phyloP scores from a whole-genome alignment of 1,140 invertebrate genomes.

The Hermetia illucens region DNA sequence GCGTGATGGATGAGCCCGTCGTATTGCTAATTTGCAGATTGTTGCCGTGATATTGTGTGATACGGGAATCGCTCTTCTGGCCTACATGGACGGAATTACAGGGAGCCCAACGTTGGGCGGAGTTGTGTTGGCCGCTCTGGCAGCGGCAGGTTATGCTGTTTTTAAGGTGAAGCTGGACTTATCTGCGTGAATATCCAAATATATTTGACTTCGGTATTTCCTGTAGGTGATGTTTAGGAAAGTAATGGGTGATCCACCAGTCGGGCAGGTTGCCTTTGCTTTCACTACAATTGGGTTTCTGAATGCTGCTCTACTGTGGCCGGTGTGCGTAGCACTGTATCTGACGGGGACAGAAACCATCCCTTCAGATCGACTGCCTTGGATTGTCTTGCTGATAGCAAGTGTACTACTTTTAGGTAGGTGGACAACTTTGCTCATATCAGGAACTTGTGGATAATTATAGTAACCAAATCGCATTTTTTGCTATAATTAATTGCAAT shows the following conservation, averaged over 20 bases:
- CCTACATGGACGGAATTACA: constrained; percentile 91
- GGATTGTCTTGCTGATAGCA: constrained; percentile 61
- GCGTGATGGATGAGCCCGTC: too few relatives aligned
- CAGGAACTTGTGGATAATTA: too few relatives aligned
- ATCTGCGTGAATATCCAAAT: not conserved
- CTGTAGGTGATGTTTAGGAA: constrained; percentile 74
- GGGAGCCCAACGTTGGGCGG: constrained; percentile 77
- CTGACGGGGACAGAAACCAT: constrained; percentile 71
- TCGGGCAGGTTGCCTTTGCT: constrained; percentile 75
- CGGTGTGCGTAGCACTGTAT: constrained; percentile 66
- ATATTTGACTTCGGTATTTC: constrained; percentile 6
- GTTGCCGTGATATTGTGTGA: constrained; percentile 89
- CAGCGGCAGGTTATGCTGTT: constrained; percentile 79
- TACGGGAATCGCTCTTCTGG: constrained; percentile 82
- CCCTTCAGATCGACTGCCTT: constrained; percentile 61
- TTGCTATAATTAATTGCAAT: too few relatives aligned
- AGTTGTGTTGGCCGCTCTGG: constrained; percentile 76
- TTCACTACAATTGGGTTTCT: constrained; percentile 74
- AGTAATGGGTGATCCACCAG: constrained; percentile 78
- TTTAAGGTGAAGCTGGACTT: constrained; percentile 83
- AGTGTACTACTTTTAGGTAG: constrained; percentile 63
- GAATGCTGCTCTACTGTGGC: constrained; percentile 74
- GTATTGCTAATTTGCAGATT: constrained; percentile 49
- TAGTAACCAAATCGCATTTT: too few relatives aligned
- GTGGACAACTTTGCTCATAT: too few relatives aligned